Evolutionary conservation across 2,113 vertebrate species (phyloP), one percentile per base, ranked within the genome.

Genomic region (Urocolius indicus): DNA sequence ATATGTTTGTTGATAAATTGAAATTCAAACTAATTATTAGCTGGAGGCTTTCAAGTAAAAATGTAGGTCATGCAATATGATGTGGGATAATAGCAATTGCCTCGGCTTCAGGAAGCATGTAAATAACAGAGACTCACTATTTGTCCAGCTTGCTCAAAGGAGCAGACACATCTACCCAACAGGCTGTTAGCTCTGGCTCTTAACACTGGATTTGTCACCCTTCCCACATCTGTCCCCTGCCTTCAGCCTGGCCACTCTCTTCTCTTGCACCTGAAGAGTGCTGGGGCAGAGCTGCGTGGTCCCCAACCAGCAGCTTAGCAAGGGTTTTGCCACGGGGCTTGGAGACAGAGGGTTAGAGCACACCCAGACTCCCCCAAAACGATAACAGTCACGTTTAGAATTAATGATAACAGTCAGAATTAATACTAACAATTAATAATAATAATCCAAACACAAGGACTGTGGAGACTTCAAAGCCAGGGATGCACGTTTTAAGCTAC

Each of bases 11-110:
- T 98, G 98, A 97, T 98, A 98, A 97, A 97, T 93, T 22, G 16
- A 78, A 97, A 96, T 93, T 97, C 95, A 97, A 97, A 94, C 88
- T 98, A 96, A 98, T 98, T 96, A 98, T 96, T 97, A 97, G 95
- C 96, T 97, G 93, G 96, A 98, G 95, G 92, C 95, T 98, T 98
- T 98, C 97, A 97, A 97, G 96, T 97, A 75, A 97, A 97, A 98
- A 98, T 98, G 96, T 98, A 98, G 98, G 97, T 98, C 98, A 97
- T 80, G 91, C 84, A 87, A 87, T 95, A 86, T 96, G 90, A 95
- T 59, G 93, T 63, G 93, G 93, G 93, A 93, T 98, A 97, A 98
- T 87, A 88, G 95, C 96, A 92, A 98, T 93, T 96, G 97, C 97
- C 97, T 97, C 94, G 89, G 96, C 96, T 97, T 94, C 95, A 84